Evolutionary conservation across 1,140 invertebrate species (phyloP).

Genomic region (Euglossa dilemma): DNA sequence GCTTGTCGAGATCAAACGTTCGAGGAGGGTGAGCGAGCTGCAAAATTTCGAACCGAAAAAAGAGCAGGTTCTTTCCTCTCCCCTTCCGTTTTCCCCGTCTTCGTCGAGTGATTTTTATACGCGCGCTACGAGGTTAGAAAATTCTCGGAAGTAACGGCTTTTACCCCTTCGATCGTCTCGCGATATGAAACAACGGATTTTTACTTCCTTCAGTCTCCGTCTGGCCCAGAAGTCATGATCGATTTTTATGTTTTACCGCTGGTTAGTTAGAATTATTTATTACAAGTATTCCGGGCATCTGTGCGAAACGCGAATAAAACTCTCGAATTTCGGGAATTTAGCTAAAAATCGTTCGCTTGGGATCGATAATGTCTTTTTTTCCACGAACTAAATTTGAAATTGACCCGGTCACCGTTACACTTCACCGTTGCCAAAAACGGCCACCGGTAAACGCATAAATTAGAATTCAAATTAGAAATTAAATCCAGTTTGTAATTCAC

Average conservation of each 20-base stretch:
- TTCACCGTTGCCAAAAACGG: not conserved
- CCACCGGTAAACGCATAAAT: not conserved
- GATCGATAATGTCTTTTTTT: too few species aligned
- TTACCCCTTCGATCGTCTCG: too few species aligned
- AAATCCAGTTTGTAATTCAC: not conserved
- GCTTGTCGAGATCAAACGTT: conserved; percentile 63
- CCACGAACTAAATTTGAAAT: not conserved
- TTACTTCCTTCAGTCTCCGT: too few species aligned
- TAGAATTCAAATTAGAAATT: conserved; percentile 19
- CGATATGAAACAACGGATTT: too few species aligned
- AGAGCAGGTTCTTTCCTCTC: conserved; percentile 2
- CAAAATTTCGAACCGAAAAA: conserved; percentile 23
- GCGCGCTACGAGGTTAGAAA: too few species aligned
- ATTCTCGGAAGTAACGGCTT: too few species aligned
- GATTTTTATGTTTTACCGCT: too few species aligned
- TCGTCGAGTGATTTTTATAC: not conserved
- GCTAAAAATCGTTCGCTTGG: not conserved
- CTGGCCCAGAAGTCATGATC: too few species aligned
- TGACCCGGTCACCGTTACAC: not conserved
- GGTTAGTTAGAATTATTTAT: too few species aligned
- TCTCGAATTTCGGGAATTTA: not conserved
- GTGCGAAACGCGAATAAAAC: not conserved
- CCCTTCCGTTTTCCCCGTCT: not conserved
- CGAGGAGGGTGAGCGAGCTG: conserved; percentile 31
- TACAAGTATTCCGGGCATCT: too few species aligned